Evolutionary conservation across 23 tunicate species (phyloP).

Genomic region (Diplosoma virens): DNA sequence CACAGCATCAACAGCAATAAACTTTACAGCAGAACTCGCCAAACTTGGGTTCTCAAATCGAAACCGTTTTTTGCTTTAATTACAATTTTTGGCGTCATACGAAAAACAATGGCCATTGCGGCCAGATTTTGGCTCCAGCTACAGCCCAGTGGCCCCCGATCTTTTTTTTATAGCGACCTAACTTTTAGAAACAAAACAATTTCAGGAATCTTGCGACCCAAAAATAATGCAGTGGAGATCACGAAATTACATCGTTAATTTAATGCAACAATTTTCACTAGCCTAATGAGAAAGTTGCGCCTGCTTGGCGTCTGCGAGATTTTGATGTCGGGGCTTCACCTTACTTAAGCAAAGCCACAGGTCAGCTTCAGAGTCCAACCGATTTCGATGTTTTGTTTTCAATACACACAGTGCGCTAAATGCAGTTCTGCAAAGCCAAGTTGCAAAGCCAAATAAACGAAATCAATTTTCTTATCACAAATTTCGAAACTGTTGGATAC

Average conservation of each 20-base stretch:
- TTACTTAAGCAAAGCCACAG: constrained; percentile 22
- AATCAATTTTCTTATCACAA: constrained; percentile 21
- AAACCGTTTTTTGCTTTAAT: too few relatives aligned
- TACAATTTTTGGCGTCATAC: too few relatives aligned
- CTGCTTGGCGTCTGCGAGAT: constrained; percentile 15
- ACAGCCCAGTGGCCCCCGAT: background rate
- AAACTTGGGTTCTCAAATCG: too few relatives aligned
- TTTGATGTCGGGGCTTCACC: constrained; percentile 22
- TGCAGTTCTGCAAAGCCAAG: constrained; percentile 20
- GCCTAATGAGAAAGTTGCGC: constrained; percentile 28
- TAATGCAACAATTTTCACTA: too few relatives aligned
- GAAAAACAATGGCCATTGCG: too few relatives aligned
- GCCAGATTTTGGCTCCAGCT: too few relatives aligned
- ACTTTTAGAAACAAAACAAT: background rate
- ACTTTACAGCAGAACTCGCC: too few relatives aligned
- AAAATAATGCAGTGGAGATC: constrained; percentile 7
- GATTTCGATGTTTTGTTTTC: constrained; percentile 31
- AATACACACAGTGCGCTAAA: constrained; percentile 7
- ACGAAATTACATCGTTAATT: too few relatives aligned
- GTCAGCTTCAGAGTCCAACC: constrained; percentile 28
- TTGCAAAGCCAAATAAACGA: background rate
- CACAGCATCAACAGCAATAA: too few relatives aligned
- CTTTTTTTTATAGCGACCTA: background rate
- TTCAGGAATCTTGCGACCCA: constrained; percentile 15
- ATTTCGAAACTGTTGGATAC: constrained; percentile 17